Evolutionary conservation across 1,140 invertebrate genomes (phyloP).

Genomic region (Lineus longissimus): DNA sequence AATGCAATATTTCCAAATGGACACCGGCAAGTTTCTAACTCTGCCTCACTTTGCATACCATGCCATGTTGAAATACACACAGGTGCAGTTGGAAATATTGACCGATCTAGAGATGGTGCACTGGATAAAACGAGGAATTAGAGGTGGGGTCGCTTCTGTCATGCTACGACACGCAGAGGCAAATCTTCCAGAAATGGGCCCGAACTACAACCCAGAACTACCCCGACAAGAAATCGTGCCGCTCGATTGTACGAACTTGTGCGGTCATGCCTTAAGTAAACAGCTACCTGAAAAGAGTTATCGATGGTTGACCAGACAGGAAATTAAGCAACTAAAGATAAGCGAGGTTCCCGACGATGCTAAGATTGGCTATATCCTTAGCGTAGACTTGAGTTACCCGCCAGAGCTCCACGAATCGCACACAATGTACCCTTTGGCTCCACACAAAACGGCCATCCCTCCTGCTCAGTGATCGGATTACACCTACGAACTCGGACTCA

Average conservation of each 20-base stretch:
- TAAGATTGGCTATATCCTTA: neutral
- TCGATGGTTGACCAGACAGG: neutral
- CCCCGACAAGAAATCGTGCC: neutral
- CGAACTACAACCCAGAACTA: neutral
- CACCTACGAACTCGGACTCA: neutral
- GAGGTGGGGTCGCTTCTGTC: neutral
- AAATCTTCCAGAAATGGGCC: neutral
- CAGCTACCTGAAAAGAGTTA: neutral
- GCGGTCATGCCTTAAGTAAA: neutral
- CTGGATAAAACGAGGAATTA: neutral
- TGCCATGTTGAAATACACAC: slow-evolving; percentile 4
- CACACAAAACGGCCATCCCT: neutral
- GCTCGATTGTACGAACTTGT: neutral
- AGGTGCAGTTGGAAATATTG: neutral
- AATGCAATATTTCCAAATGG: neutral
- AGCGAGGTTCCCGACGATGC: neutral
- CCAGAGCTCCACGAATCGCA: neutral
- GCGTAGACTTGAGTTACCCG: neutral
- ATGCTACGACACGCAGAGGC: neutral
- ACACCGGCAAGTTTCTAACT: neutral
- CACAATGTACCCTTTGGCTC: neutral
- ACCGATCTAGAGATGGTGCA: slow-evolving; percentile 4
- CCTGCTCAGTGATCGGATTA: neutral
- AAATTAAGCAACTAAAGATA: neutral
- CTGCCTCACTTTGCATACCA: neutral